A percentile compares a stretch with the other conserved stretches of the same genome.
These are phyloP conservation scores for Plemyria rubiginata DNA, from an alignment of 2,888 invertebrate genomes.

Conservation along the genomic window DNA sequence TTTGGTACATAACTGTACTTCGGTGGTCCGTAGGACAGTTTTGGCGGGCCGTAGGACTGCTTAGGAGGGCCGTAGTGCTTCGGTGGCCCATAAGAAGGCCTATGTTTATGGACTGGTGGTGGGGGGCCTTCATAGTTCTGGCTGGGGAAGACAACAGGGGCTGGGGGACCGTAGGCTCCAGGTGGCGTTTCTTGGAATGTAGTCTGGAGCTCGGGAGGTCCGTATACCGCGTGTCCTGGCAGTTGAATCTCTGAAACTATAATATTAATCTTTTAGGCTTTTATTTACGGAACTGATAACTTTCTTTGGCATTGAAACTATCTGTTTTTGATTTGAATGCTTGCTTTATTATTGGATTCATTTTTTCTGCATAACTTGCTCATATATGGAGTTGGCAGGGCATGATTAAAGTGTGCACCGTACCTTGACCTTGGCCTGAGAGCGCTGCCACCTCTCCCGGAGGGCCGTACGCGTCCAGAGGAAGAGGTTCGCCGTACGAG, in stretches of 20 bases:
- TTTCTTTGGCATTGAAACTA: neutral
- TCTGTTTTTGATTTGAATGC: no score
- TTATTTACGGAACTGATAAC: neutral
- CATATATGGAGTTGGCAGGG: no score
- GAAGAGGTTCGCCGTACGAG: conserved; percentile 83
- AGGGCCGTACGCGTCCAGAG: conserved; percentile 82
- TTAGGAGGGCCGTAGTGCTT: conserved; percentile 72
- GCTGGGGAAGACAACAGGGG: conserved; percentile 71
- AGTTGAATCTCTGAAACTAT: conserved; percentile 72
- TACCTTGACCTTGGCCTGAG: conserved; percentile 53
- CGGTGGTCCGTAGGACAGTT: conserved; percentile 60
- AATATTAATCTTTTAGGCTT: neutral
- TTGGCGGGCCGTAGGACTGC: conserved; percentile 56
- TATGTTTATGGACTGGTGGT: conserved; percentile 74
- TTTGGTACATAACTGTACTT: conserved; percentile 59
- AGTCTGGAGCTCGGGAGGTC: conserved; percentile 79
- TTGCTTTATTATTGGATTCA: no score
- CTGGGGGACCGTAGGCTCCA: conserved; percentile 80
- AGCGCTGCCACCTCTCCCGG: conserved; percentile 63
- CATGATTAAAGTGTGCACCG: no score
- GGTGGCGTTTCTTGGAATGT: conserved; percentile 62
- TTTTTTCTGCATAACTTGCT: no score
- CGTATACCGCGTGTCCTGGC: conserved; percentile 84
- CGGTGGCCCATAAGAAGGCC: conserved; percentile 73
- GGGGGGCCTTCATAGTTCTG: conserved; percentile 81